These are phyloP conservation scores for Heterohyrax brucei DNA, from an alignment of 2,797 vertebrate genomes.

Conservation along the genomic window DNA sequence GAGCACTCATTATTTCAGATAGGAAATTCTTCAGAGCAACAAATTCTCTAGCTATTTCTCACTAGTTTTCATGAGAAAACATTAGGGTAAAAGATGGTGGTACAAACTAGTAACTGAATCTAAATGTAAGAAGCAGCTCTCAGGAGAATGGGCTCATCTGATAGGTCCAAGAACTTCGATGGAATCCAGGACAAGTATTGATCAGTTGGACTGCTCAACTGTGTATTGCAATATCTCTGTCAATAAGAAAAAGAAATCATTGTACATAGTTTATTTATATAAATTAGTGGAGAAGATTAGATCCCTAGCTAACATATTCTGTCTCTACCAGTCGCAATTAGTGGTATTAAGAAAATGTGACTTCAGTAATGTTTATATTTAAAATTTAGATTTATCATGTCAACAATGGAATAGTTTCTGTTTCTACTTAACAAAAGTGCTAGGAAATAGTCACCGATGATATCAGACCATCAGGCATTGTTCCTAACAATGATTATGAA, in stretches of 20 bases:
- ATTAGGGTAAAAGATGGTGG: not conserved
- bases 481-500: not conserved
- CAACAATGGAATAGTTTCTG: not conserved
- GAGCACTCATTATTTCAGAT: slow-evolving; percentile 5
- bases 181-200: not conserved
- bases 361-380: slow-evolving; percentile 50
- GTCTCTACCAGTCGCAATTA: not conserved
- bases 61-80: not conserved
- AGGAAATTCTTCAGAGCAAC: not conserved
- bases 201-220: not conserved
- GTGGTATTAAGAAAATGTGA: not conserved
- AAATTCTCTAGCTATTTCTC: slow-evolving; percentile 37
- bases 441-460: not conserved
- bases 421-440: slow-evolving; percentile 9
- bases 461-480: not conserved
- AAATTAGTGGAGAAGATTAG: not conserved
- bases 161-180: not conserved
- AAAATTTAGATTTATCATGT: not conserved
- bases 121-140: not conserved
- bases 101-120: not conserved
- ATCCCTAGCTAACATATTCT: not conserved
- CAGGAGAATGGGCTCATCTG: not conserved
- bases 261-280: not conserved
- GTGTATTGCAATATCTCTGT: not conserved
- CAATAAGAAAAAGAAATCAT: not conserved